Conservation (phyloP, 2,888 invertebrate genomes). For the Trissoscelio sp. region DNA sequence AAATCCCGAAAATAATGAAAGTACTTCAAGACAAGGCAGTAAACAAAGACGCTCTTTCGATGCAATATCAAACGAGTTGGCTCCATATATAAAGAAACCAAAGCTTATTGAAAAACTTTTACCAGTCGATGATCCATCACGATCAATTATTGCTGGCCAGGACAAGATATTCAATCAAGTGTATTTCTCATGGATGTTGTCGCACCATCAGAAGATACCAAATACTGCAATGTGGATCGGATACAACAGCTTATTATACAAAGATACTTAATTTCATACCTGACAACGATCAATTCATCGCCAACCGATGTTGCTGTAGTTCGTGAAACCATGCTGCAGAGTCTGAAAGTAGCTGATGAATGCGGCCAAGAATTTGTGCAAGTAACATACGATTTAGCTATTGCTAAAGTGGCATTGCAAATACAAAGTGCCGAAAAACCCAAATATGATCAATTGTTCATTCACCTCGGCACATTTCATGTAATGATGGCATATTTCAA, state of each 20-base stretch:
- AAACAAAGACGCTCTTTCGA: neutral
- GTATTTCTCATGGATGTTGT: constrained; percentile 34
- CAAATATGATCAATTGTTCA: constrained; percentile 77
- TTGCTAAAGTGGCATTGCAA: constrained; percentile 72
- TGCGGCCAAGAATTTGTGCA: constrained; percentile 60
- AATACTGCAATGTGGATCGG: constrained; percentile 72
- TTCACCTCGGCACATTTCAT: constrained; percentile 79
- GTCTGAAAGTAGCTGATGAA: constrained; percentile 63
- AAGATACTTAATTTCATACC: constrained; percentile 72
- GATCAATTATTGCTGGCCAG: neutral
- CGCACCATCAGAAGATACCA: neutral
- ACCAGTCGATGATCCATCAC: constrained; percentile 52
- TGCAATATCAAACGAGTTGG: neutral
- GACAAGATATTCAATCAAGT: neutral
- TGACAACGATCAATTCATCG: constrained; percentile 74
- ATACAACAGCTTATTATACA: constrained; percentile 70
- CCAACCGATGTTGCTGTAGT: constrained; percentile 72
- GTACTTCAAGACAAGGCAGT: neutral
- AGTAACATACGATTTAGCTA: constrained; percentile 75
- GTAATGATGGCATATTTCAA: constrained; percentile 74
- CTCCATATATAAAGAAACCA: neutral
- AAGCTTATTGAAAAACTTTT: neutral
- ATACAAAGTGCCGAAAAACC: constrained; percentile 73
- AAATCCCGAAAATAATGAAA: neutral
- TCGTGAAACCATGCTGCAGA: constrained; percentile 66